Evolutionary conservation across 2,797 vertebrate genomes (phyloP), one percentile per base, ranked within the genome.

Genomic region (Chaetodon trifasciatus): DNA sequence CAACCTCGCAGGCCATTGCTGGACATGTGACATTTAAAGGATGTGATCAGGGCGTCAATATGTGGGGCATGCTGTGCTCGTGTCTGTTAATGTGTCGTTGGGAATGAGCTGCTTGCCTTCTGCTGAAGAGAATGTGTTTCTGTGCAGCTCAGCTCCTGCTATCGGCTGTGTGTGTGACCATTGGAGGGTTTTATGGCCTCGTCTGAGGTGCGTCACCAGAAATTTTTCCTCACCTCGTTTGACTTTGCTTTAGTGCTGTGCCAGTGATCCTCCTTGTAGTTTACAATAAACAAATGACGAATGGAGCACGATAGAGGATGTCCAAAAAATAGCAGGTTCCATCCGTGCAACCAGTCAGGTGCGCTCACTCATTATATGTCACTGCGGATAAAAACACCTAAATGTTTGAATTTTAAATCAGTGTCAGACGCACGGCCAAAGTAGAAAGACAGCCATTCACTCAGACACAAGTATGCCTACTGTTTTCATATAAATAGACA

Each of bases 11-110:
- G 62, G 74, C 65, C 79, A 16, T 37, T 9, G 16, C 62, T 28
- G 64, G 70, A 66, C 15, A 15, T 42, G 55, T 88, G 86, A 86
- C 88, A 88, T 86, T 90, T 89, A 89, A 85, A 85, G 65, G 78
- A 88, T 85, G 82, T 73, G 85, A 86, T 78, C 16, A 13, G 37
- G 80, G 68, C 78, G 3, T 81, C 86, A 73, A 78, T 85, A 80
- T 73, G 67, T 65, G 77, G 72, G 42, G 44, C 78, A 63, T 16
- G 55, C 42, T 70, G 56, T 64, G 40, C 65, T 83, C 64, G 39
- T 61, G 70, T 78, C 56, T 56, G 11, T 32, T 76, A 74, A 79
- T 64, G 70, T 79, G 71, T 70, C 69, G 12, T 16, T 39, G 58
- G 50, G 77, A 85, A 75, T 56, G 64, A 69, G 65, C 64, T 47